Evolutionary conservation across 2,888 invertebrate genomes (phyloP), one percentile per base, ranked within the genome.

Genomic region (Pherbina coryleti): DNA sequence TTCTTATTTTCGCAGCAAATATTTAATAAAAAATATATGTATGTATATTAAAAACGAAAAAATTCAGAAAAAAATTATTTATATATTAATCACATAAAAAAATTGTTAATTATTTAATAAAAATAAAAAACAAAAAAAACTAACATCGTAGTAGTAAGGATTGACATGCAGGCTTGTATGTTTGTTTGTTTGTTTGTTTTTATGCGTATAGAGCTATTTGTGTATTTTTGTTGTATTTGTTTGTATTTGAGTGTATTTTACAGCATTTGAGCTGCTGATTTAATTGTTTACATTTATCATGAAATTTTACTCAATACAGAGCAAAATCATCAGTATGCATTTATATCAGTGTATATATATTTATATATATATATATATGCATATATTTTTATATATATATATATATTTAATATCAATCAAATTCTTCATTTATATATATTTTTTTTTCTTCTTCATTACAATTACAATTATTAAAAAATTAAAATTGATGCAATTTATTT

Each of bases 401-500:
- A n/a, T 62, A 19, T 37, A 34, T 67, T 34, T 14, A 28, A 57
- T 73, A 44, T 22, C 22, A 70, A 49, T 70, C n/a, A 28, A 55
- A 34, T 34, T 57, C 57, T 62, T 75, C 25, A 5, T 49, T 31
- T 64, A 25, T 51, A 34, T 44, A 44, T 44, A n/a, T 34, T 62
- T 49, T 2, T 73, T 34, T n/a, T n/a, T n/a, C n/a, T n/a, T 44
- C 25, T 19, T 62, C 17, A 22, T 49, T 37, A 9, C 14, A 44
- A 11, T 25, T 3, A 11, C 22, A 19, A 51, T 51, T 64, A 28
- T 72, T 34, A 57, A 57, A 57, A 64, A 19, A 25, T 73, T 73
- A 62, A 49, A 37, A 49, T 62, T 49, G 25, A 55, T 70, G 31
- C 44, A 44, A 64, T 55, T 71, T 67, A 79, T 82, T 92, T 92